phyloP scores from a whole-genome alignment of 1,140 invertebrate species.

The Drosophila tristis region DNA sequence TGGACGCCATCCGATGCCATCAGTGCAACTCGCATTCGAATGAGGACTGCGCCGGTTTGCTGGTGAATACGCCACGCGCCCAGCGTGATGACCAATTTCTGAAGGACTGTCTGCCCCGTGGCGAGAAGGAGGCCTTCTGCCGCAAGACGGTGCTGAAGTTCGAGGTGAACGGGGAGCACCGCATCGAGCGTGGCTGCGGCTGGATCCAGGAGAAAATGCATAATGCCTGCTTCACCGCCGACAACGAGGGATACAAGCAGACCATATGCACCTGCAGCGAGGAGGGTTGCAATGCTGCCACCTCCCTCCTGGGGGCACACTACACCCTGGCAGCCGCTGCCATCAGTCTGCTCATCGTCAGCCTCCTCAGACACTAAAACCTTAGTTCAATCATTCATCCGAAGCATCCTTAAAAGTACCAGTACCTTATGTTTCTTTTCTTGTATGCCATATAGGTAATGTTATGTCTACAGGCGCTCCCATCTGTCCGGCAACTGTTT shows the following conservation, averaged over 20 bases:
- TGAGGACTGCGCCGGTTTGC: slow-evolving; percentile 87
- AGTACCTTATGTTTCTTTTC: slow-evolving; percentile 38
- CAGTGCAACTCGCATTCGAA: slow-evolving; percentile 92
- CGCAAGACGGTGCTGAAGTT: slow-evolving; percentile 79
- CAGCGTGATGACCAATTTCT: slow-evolving; percentile 69
- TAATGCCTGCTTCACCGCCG: slow-evolving; percentile 85
- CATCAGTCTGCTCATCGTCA: slow-evolving; percentile 33
- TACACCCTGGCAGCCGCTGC: slow-evolving; percentile 33
- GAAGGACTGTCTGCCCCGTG: slow-evolving; percentile 47
- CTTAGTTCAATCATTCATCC: neutral
- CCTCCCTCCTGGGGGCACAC: slow-evolving; percentile 10
- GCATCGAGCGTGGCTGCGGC: slow-evolving; percentile 85
- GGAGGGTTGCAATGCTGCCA: slow-evolving; percentile 85
- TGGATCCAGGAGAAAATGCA: slow-evolving; percentile 79
- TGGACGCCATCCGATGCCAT: slow-evolving; percentile 88
- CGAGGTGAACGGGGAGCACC: slow-evolving; percentile 83
- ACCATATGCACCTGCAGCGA: slow-evolving; percentile 86
- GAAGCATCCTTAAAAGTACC: slow-evolving; percentile 10
- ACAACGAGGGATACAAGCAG: slow-evolving; percentile 86
- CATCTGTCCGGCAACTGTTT: slow-evolving; percentile 16
- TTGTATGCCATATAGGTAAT: slow-evolving; percentile 27
- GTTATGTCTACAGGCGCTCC: slow-evolving; percentile 20
- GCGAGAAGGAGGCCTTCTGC: slow-evolving; percentile 55
- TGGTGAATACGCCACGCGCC: slow-evolving; percentile 67
- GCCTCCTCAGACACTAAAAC: slow-evolving; percentile 39